A percentile compares a stretch with the other conserved stretches of the same genome.
phyloP scores from a whole-genome alignment of 2,797 vertebrate species.

The Craterocephalus amniculus region DNA sequence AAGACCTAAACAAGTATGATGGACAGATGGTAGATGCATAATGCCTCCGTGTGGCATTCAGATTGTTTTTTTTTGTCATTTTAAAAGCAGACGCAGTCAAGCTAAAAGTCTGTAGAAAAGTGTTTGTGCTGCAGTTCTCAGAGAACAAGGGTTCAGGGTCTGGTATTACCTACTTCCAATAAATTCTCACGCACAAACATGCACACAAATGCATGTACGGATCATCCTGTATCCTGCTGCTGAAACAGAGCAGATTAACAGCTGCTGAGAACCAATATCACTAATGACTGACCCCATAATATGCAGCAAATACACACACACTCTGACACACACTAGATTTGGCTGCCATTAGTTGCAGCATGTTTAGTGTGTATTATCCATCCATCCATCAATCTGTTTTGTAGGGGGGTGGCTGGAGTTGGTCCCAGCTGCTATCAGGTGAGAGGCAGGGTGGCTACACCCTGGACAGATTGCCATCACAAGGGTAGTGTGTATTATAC shows the following conservation, averaged over 20 bases:
- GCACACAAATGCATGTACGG: constrained; percentile 13
- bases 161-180: constrained; percentile 23
- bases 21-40: neutral
- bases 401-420: too few species aligned
- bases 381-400: too few species aligned
- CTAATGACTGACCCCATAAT: constrained; percentile 71
- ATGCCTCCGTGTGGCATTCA: neutral
- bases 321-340: constrained; percentile 32
- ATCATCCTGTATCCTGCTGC: constrained; percentile 58
- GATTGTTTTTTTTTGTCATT: neutral
- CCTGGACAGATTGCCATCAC: too few species aligned
- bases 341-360: constrained; percentile 32
- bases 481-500: constrained; percentile 26
- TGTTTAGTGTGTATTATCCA: constrained; percentile 37
- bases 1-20: neutral
- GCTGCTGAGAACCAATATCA: constrained; percentile 77
- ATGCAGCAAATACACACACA: constrained; percentile 30
- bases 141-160: neutral
- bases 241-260: constrained; percentile 61
- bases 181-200: constrained; percentile 24
- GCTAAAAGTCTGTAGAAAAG: neutral
- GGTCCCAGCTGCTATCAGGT: too few species aligned
- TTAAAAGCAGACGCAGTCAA: neutral
- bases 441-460: too few species aligned
- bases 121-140: neutral